A percentile compares a stretch with the other conserved stretches of the same genome.
Evolutionary conservation across 2,888 invertebrate genomes (phyloP).

Genomic region (Pristionchus mayeri): DNA sequence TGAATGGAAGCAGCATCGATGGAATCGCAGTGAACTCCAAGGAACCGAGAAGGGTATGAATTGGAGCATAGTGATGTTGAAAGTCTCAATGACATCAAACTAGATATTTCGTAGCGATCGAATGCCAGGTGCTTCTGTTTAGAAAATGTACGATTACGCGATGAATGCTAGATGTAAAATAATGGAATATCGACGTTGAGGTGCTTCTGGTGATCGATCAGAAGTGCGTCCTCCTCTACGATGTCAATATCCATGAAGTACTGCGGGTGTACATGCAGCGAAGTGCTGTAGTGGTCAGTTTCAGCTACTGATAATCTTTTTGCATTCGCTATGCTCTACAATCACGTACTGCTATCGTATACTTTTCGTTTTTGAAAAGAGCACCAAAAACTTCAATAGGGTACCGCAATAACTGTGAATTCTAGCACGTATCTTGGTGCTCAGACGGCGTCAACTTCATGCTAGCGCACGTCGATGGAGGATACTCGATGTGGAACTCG

Average conservation of each 20-base stretch:
- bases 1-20: conserved; percentile 26
- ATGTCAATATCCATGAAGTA: conserved; percentile 49
- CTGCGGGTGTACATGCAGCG: conserved; percentile 14
- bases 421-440: conserved; percentile 47
- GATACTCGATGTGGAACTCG: conserved; percentile 23
- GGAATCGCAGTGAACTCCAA: conserved; percentile 44
- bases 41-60: conserved; percentile 48
- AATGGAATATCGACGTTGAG: background rate
- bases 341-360: too few species aligned
- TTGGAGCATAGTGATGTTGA: too few species aligned
- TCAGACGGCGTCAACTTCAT: conserved; percentile 44
- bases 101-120: too few species aligned
- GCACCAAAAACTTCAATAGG: too few species aligned
- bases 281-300: conserved; percentile 1
- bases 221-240: conserved; percentile 46
- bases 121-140: too few species aligned
- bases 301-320: too few species aligned
- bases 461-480: conserved; percentile 46
- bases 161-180: background rate
- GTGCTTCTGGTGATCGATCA: conserved; percentile 46
- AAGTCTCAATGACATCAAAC: too few species aligned
- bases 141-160: too few species aligned
- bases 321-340: too few species aligned
- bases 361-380: too few species aligned
- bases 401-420: too few species aligned